Conservation (phyloP, 2,888 invertebrate genomes). For the Drosophila helvetica region DNA sequence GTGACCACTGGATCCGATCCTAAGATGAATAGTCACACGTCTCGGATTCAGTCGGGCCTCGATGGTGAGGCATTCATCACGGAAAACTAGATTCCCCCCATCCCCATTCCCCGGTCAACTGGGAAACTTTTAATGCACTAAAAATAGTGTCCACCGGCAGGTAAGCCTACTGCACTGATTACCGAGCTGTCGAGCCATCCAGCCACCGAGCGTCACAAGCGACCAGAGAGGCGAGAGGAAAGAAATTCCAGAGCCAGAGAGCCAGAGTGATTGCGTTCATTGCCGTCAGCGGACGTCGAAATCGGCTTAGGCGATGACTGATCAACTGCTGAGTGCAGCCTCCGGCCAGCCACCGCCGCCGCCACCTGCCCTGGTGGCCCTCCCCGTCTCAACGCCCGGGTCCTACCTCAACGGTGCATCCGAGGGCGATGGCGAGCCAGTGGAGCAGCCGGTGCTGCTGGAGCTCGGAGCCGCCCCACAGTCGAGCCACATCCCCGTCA, state of each 20-base stretch:
- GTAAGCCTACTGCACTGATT: constrained; percentile 28
- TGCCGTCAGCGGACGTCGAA: constrained; percentile 51
- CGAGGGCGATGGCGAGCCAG: constrained; percentile 65
- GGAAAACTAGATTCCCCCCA: constrained; percentile 9
- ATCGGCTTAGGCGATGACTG: constrained; percentile 73
- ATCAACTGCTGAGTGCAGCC: constrained; percentile 67
- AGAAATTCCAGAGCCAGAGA: constrained; percentile 20
- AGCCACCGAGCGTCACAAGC: constrained; percentile 7
- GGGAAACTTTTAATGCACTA: constrained; percentile 44
- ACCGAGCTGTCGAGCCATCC: constrained; percentile 3
- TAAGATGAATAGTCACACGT: constrained; percentile 56
- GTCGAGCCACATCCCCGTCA: constrained; percentile 25
- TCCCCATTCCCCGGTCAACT: background rate
- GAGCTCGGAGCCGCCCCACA: constrained; percentile 69
- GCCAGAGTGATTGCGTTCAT: constrained; percentile 45
- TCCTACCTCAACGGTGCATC: constrained; percentile 35
- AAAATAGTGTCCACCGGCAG: constrained; percentile 36
- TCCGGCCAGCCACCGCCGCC: constrained; percentile 34
- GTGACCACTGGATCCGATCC: constrained; percentile 41
- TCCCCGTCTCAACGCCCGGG: constrained; percentile 46
- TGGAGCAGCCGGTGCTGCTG: constrained; percentile 76
- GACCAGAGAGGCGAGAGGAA: background rate
- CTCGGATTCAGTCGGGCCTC: constrained; percentile 24
- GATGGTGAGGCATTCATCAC: constrained; percentile 54
- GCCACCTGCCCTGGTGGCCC: constrained; percentile 64